Base-by-base conservation (phyloP, 2,113 vertebrate genomes). In the Mesitornis unicolor region DNA sequence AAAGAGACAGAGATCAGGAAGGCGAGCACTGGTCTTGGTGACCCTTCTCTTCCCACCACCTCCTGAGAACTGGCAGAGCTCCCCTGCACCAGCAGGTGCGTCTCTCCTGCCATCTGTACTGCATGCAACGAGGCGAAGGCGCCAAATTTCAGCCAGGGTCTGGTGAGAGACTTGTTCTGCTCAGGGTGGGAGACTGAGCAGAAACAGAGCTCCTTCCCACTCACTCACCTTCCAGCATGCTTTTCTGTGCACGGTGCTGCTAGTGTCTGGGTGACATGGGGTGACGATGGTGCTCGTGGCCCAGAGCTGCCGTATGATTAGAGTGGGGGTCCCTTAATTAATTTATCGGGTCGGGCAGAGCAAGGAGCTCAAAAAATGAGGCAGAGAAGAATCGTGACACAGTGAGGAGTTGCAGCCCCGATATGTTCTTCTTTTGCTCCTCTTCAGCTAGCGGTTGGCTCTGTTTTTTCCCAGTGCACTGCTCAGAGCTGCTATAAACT, bases 91-190 rank as follows among this genome's bases (percentile, higher is more conserved):
- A 97, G 96, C 96, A 88, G 95, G 93, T 36, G 0, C 1, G 93
- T 93, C 96, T 96, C 25, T 86, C 56, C 95, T 96, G 96, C 96
- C 96, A 93, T 96, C 96, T 96, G 96, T 29, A 19, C 83, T 47
- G 82, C 3, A 2, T 43, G 93, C 75, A 9, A 3, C 13, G 93
- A 84, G 79, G 64, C 85, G 21, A 48, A 75, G 76, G 79, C 20
- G 68, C 93, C 93, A 81, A 43, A 84, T 84, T 95, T 89, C 92
- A 96, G 95, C 96, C 95, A 67, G 50, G 93, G 84, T 81, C 94
- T 91, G 91, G 79, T 6, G 4, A 84, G 76, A 93, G 89, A 25
- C 86, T 80, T 22, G 8, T 80, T 82, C 57, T 57, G 16, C 26
- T 79, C 24, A 20, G 74, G 20, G 26, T 73, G 91, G 93, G 81